Evolutionary conservation across 2,888 invertebrate species (phyloP).

Genomic region (Chrysolina oricalcia): DNA sequence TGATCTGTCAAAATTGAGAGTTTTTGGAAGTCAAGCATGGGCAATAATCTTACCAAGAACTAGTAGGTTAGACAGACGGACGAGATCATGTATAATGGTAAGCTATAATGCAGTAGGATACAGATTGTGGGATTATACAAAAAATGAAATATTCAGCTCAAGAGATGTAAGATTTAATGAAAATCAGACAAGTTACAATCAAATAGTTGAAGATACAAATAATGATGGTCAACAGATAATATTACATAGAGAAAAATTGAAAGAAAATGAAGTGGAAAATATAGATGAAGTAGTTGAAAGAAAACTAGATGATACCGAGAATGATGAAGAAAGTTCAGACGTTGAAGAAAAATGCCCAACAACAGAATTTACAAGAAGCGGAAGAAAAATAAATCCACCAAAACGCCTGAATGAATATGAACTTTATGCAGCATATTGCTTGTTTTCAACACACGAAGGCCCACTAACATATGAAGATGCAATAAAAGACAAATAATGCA

Average conservation of each 20-base stretch:
- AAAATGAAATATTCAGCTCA: conserved; percentile 48
- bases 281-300: conserved; percentile 3
- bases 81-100: conserved; percentile 52
- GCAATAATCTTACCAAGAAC: conserved; percentile 48
- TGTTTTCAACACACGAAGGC: conserved; percentile 10
- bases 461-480: conserved; percentile 30
- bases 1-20: conserved; percentile 51
- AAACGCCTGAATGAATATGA: conserved; percentile 19
- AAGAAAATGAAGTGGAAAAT: neutral
- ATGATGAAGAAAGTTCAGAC: conserved; percentile 1
- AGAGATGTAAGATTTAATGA: conserved; percentile 57
- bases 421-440: conserved; percentile 33
- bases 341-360: neutral
- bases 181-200: conserved; percentile 38
- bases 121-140: conserved; percentile 51
- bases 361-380: conserved; percentile 22
- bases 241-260: neutral
- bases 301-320: conserved; percentile 26
- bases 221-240: neutral
- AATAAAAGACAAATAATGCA: conserved; percentile 20
- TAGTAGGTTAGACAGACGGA: conserved; percentile 54
- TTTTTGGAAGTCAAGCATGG: conserved; percentile 57
- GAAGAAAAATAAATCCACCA: conserved; percentile 46
- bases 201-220: conserved; percentile 21
- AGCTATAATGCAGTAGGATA: conserved; percentile 56